Evolutionary conservation across 2,113 vertebrate genomes (phyloP).

Genomic region (Carassius gibelio): DNA sequence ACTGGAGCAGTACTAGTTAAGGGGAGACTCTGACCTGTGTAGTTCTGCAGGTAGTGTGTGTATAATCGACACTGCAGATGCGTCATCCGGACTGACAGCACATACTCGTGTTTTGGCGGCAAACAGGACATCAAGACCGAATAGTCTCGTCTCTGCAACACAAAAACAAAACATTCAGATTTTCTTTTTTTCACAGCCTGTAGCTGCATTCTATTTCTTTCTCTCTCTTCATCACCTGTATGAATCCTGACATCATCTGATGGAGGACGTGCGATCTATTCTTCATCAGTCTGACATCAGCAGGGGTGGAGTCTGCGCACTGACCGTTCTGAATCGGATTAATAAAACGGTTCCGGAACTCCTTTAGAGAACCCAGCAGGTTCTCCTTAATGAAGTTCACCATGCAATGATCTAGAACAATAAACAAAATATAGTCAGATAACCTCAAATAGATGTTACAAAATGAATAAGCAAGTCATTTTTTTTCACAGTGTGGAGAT

Average conservation of each 20-base stretch:
- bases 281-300: slow-evolving; percentile 94
- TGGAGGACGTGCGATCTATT: slow-evolving; percentile 95
- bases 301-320: slow-evolving; percentile 92
- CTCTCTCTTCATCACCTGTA: slow-evolving; percentile 80
- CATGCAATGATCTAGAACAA: slow-evolving; percentile 91
- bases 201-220: background rate
- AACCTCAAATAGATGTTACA: background rate
- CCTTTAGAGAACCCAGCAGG: slow-evolving; percentile 89
- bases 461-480: background rate
- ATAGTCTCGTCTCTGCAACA: slow-evolving; percentile 91
- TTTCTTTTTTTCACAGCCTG: background rate
- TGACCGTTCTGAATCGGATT: slow-evolving; percentile 97
- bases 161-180: background rate
- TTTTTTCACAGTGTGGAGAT: background rate
- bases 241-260: slow-evolving; percentile 90
- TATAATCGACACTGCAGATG: slow-evolving; percentile 89
- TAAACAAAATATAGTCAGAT: background rate
- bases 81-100: slow-evolving; percentile 88
- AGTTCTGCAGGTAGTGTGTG: slow-evolving; percentile 87
- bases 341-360: slow-evolving; percentile 96
- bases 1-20: background rate
- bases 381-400: slow-evolving; percentile 97
- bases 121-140: slow-evolving; percentile 91
- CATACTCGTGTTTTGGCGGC: slow-evolving; percentile 94
- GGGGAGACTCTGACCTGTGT: slow-evolving; percentile 78